Percentiles rank a stretch among this genome's conserved stretches.
Evolutionary conservation across 37 sponge, comb jelly and placozoan genomes (phyloP).

Genomic region (Beroe forskalii): DNA sequence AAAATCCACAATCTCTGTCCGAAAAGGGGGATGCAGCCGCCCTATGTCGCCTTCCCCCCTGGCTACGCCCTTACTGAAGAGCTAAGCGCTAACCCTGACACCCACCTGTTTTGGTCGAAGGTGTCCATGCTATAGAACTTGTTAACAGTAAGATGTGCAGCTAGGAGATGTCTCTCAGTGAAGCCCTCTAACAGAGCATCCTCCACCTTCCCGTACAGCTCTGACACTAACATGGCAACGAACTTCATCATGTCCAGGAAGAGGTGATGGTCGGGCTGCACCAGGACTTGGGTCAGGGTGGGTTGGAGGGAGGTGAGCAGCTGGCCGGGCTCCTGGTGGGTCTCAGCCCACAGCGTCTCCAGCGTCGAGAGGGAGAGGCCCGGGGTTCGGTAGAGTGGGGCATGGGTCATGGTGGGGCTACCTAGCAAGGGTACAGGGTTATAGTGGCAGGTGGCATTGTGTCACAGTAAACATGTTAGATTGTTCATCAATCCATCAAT

Average conservation of each 20-base stretch:
- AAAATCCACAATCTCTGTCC: no score
- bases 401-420: background rate
- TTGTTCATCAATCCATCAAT: no score
- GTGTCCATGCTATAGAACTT: conserved; percentile 1
- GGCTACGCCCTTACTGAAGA: no score
- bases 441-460: no score
- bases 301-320: background rate
- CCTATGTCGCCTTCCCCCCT: no score
- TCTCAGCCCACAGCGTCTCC: background rate
- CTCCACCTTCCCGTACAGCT: conserved; percentile 13
- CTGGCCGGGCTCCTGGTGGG: background rate
- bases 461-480: no score
- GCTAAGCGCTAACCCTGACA: no score
- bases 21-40: no score
- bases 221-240: conserved; percentile 10
- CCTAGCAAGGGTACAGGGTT: no score
- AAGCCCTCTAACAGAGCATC: background rate
- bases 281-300: background rate
- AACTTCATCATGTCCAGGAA: conserved; percentile 35
- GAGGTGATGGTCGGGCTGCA: background rate
- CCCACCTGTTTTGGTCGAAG: conserved; percentile 16
- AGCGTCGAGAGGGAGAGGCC: background rate
- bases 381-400: background rate
- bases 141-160: conserved; percentile 4
- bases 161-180: conserved; percentile 6